phyloP scores from a whole-genome alignment of 2,113 vertebrate species.

The Lampris megalopsis region DNA sequence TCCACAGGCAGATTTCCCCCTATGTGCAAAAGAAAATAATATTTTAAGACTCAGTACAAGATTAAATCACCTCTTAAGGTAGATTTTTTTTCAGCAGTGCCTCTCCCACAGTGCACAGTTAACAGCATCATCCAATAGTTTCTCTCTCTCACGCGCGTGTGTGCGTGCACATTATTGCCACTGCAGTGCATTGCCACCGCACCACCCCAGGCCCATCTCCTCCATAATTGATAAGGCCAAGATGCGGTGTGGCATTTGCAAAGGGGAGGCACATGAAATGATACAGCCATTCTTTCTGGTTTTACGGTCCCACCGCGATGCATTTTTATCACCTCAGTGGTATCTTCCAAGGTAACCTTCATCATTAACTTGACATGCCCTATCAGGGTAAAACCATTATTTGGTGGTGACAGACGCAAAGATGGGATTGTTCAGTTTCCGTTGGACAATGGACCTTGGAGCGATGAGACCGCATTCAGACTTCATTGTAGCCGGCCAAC shows the following conservation, averaged over 20 bases:
- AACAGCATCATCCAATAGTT: slow-evolving; percentile 60
- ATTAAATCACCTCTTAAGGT: slow-evolving; percentile 46
- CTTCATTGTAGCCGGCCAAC: not conserved
- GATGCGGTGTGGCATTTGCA: slow-evolving; percentile 73
- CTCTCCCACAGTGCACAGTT: slow-evolving; percentile 37
- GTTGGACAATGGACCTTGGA: not conserved
- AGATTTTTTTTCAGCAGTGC: slow-evolving; percentile 51
- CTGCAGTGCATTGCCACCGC: slow-evolving; percentile 26
- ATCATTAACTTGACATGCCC: slow-evolving; percentile 56
- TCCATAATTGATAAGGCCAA: slow-evolving; percentile 77
- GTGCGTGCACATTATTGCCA: slow-evolving; percentile 18
- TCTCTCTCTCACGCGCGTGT: slow-evolving; percentile 17
- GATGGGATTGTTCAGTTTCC: slow-evolving; percentile 29
- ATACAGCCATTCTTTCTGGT: slow-evolving; percentile 61
- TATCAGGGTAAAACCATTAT: slow-evolving; percentile 35
- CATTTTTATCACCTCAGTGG: slow-evolving; percentile 61
- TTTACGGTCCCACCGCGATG: slow-evolving; percentile 59
- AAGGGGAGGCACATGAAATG: slow-evolving; percentile 62
- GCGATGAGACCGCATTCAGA: not conserved
- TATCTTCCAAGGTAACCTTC: slow-evolving; percentile 69
- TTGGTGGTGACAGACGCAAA: slow-evolving; percentile 38
- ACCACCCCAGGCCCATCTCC: slow-evolving; percentile 59
- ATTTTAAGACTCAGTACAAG: slow-evolving; percentile 11
- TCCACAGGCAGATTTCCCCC: slow-evolving; percentile 4
- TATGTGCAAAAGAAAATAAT: slow-evolving; percentile 21